Base-by-base conservation (phyloP, 2,888 invertebrate genomes). In the Acrocyrtus sp. region DNA sequence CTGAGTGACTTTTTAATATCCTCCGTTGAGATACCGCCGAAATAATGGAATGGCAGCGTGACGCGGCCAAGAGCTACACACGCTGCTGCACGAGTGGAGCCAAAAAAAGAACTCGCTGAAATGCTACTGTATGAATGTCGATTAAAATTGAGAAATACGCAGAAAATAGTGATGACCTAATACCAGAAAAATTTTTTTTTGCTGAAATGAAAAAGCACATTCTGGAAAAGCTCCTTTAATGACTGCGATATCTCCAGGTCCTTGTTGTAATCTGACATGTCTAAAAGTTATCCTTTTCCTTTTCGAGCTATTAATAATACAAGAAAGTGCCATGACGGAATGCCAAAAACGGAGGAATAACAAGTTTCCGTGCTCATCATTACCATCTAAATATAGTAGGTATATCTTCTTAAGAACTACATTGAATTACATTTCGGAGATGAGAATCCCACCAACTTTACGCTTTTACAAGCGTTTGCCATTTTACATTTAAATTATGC, bases 401-500 rank as follows among this genome's bases (percentile, higher is more conserved):
- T n/a, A n/a, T n/a, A n/a, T n/a, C n/a, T n/a, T n/a, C n/a, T n/a
- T n/a, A n/a, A n/a, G n/a, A n/a, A n/a, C n/a, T n/a, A n/a, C n/a
- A n/a, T n/a, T n/a, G n/a, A n/a, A n/a, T n/a, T n/a, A n/a, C n/a
- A n/a, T n/a, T n/a, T n/a, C n/a, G n/a, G n/a, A n/a, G n/a, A 43
- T n/a, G 24, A 24, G 22, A 24, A 21, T 50, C 50, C n/a, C 15
- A 26, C 26, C 26, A 22, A 26, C 50, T 24, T 24, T 45, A 10
- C 50, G 22, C 24, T 48, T 69, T 62, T 69, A 70, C 70, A 70
- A 70, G 63, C 70, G 70, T 63, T 70, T 63, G 70, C 70, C 62
- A 70, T 70, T 70, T 70, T 70, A 57, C 63, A 70, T 70, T 70
- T 70, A 70, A 70, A 70, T 70, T 70, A 70, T 70, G 70, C 70